These are phyloP conservation scores for Dipodomys merriami DNA, from an alignment of 2,113 vertebrate genomes.

Conservation along the genomic window DNA sequence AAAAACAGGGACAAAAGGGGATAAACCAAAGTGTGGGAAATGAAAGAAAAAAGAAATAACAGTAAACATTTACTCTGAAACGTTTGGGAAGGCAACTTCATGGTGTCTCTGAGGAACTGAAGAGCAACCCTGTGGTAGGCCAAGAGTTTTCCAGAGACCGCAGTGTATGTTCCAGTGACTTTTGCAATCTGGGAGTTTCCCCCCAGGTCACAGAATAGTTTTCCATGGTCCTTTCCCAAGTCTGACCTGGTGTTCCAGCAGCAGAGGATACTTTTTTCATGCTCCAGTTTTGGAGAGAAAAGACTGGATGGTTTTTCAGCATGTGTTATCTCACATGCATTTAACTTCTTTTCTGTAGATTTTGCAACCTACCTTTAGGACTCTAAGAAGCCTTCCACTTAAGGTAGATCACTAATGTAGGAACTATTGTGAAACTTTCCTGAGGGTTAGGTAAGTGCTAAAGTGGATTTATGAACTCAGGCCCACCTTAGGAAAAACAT, in stretches of 20 bases:
- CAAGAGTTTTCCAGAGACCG: background rate
- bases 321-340: too few relatives aligned
- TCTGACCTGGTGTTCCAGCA: background rate
- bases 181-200: background rate
- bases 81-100: too few relatives aligned
- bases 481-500: background rate
- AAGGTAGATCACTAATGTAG: background rate
- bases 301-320: background rate
- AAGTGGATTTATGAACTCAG: background rate
- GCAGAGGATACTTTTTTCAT: background rate
- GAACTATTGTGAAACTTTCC: fast-evolving
- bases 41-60: too few relatives aligned
- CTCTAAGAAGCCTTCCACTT: background rate
- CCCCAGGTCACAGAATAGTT: slow-evolving; percentile 4
- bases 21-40: too few relatives aligned
- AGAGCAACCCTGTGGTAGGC: background rate
- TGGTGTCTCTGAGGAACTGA: background rate
- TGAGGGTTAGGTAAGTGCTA: background rate
- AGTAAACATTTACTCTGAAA: background rate
- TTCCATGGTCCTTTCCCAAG: background rate
- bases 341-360: background rate
- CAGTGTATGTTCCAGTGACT: background rate
- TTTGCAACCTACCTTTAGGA: background rate
- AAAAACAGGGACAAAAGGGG: too few relatives aligned
- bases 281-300: background rate